phyloP scores from a whole-genome alignment of 2,113 vertebrate genomes.

The Urocolius indicus region DNA sequence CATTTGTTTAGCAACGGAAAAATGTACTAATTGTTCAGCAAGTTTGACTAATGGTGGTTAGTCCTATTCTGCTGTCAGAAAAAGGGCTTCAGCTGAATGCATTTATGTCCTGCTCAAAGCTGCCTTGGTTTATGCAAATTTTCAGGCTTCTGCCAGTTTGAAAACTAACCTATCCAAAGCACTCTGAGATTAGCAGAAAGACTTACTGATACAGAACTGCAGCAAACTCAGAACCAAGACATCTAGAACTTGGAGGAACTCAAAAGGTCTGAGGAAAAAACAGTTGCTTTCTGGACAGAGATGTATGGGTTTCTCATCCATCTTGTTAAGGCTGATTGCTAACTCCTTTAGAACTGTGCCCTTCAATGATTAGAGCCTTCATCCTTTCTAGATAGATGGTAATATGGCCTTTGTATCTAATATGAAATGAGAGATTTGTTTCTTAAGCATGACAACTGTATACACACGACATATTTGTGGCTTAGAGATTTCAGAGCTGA shows the following conservation, averaged over 20 bases:
- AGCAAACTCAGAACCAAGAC: neutral
- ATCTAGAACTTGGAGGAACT: neutral
- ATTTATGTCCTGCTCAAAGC: neutral
- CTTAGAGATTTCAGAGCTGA: neutral
- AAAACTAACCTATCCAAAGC: neutral
- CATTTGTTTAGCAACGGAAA: conserved; percentile 52
- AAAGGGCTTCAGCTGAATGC: neutral
- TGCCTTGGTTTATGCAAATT: neutral
- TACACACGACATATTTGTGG: neutral
- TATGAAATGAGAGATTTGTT: neutral
- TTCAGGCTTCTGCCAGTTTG: neutral
- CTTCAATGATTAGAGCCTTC: neutral
- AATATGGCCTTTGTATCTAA: neutral
- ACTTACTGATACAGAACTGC: neutral
- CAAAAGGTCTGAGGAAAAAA: neutral
- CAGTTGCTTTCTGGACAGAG: neutral
- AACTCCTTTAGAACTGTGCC: neutral
- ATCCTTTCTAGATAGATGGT: neutral
- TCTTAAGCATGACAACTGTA: neutral
- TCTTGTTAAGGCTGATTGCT: neutral
- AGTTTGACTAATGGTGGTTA: conserved; percentile 47
- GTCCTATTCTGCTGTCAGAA: conserved; percentile 45
- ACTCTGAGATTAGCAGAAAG: neutral
- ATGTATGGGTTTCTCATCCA: neutral
- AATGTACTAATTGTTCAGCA: conserved; percentile 59